Evolutionary conservation across 2,113 vertebrate species (phyloP), one percentile per base, ranked within the genome.

Genomic region (Spermophilus dauricus): DNA sequence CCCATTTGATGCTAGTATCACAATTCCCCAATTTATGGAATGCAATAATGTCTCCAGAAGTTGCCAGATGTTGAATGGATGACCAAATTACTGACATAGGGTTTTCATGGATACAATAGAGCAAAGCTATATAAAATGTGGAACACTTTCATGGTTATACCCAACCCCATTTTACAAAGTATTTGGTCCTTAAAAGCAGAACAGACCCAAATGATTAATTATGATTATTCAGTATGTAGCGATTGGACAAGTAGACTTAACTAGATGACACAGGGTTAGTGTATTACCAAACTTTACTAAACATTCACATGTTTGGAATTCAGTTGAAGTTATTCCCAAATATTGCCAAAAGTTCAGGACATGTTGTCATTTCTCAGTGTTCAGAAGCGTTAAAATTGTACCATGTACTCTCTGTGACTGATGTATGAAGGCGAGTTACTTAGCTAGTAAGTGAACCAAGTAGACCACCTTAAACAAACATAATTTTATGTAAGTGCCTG

Each of bases 361-460:
- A 96, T 77, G 61, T 28, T 91, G 72, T 89, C 86, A 96, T 97
- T 94, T 96, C 94, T 97, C 92, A 95, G 89, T 80, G 86, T 82
- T 30, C 78, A 94, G 78, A 92, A 93, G 91, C 45, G 16, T 95
- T 94, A 58, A 96, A 97, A 97, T 95, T 96, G 67, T 88, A 82
- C 53, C 28, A 82, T 45, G 67, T 83, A 84, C 12, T 86, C 30
- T 84, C 53, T 78, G 63, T 78, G 89, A 20, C 65, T 93, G 34
- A 10, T 96, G 14, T 26, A 34, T 30, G 12, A 45, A 93, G 20
- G 73, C 56, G n/a, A 84, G 65, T 80, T 70, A 76, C 76, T 96
- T 97, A 92, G 83, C 39, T 89, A 51, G 56, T 84, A 94, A 77
- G 24, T 72, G 70, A 95, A 80, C 14, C 32, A 65, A 84, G 28